Evolutionary conservation across 2,797 vertebrate genomes (phyloP).

Genomic region (Malurus leucopterus): DNA sequence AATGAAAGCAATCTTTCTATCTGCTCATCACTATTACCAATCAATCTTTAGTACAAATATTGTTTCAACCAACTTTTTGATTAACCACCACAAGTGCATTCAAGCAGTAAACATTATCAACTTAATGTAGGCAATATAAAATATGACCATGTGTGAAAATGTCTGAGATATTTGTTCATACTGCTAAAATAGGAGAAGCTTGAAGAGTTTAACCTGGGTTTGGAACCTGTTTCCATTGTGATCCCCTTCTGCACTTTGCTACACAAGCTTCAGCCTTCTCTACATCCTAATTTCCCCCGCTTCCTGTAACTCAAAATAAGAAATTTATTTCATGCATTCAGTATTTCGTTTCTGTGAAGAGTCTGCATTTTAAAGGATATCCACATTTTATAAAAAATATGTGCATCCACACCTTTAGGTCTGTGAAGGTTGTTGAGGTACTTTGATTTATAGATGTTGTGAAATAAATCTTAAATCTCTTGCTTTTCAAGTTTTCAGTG

Average conservation of each 20-base stretch:
- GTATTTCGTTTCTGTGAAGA: neutral
- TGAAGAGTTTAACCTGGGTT: neutral
- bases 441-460: slow-evolving; percentile 8
- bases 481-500: neutral
- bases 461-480: slow-evolving; percentile 4
- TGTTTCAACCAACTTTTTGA: neutral
- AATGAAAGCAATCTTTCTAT: neutral
- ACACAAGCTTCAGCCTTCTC: neutral
- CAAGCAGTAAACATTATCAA: neutral
- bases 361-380: neutral
- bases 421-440: neutral
- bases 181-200: neutral
- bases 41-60: neutral
- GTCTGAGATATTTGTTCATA: neutral
- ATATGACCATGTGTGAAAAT: neutral
- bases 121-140: neutral
- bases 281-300: neutral
- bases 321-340: neutral
- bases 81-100: neutral
- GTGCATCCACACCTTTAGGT: neutral
- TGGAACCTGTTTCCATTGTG: neutral
- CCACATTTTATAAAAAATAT: neutral
- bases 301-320: neutral
- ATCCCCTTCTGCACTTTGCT: neutral
- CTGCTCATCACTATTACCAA: neutral